A percentile compares a stretch with the other conserved stretches of the same genome.
phyloP scores from a whole-genome alignment of 2,888 invertebrate species.

The Chouioia cunea region DNA sequence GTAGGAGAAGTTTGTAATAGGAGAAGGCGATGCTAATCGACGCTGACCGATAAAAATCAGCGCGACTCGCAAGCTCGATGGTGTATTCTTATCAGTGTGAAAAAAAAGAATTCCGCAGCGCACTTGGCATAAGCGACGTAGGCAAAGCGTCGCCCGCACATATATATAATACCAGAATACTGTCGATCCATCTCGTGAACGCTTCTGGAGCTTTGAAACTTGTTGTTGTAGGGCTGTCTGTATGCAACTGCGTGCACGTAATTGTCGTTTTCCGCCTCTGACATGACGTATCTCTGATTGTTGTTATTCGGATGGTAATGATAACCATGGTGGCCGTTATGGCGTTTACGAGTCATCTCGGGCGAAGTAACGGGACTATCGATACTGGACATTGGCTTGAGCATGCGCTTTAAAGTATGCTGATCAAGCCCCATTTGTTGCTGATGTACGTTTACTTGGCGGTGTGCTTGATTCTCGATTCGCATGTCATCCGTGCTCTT shows the following conservation, averaged over 20 bases:
- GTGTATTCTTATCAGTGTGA: constrained; percentile 14
- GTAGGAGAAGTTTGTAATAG: too few species aligned
- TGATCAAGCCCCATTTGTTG: constrained; percentile 20
- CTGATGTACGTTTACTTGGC: not conserved
- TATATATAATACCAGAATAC: constrained; percentile 58
- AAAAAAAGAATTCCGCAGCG: not conserved
- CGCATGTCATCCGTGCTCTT: constrained; percentile 93
- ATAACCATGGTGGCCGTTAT: constrained; percentile 76
- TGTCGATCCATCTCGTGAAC: constrained; percentile 79
- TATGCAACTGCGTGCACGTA: constrained; percentile 60
- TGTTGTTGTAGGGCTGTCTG: constrained; percentile 63
- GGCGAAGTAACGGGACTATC: constrained; percentile 92
- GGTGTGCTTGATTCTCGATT: constrained; percentile 59
- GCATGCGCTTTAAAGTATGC: constrained; percentile 88
- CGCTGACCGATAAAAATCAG: too few species aligned
- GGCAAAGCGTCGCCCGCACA: not conserved
- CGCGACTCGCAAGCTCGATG: not conserved
- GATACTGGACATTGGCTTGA: constrained; percentile 92
- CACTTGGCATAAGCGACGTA: not conserved
- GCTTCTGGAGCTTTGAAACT: constrained; percentile 71
- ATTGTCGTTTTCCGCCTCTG: constrained; percentile 68
- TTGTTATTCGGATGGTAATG: constrained; percentile 64
- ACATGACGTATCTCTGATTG: constrained; percentile 70
- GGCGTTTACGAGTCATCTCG: constrained; percentile 87
- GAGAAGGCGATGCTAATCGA: too few species aligned